phyloP scores from a whole-genome alignment of 2,113 vertebrate species.

The Harpagus bidentatus region DNA sequence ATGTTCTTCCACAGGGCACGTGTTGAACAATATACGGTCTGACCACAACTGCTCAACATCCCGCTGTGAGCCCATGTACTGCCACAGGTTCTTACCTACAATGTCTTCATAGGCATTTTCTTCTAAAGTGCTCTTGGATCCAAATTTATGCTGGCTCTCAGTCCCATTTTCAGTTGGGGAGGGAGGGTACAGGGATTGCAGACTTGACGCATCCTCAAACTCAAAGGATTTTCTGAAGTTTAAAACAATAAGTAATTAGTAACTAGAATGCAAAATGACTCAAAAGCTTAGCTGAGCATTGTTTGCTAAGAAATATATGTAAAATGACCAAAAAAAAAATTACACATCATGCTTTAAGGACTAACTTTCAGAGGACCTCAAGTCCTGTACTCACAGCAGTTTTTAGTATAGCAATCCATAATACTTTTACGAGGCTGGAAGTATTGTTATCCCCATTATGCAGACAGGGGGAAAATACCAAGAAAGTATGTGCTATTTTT shows the following conservation, averaged over 20 bases:
- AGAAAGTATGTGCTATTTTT: neutral
- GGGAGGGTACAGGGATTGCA: conserved; percentile 85
- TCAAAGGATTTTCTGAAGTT: conserved; percentile 88
- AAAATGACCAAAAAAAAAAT: neutral
- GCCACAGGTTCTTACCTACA: conserved; percentile 82
- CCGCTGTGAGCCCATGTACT: neutral
- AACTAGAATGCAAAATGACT: neutral
- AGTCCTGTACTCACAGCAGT: neutral
- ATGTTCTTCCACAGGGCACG: neutral
- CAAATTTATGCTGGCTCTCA: conserved; percentile 81
- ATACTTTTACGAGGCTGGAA: neutral
- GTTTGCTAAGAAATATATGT: neutral
- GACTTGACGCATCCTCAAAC: conserved; percentile 88
- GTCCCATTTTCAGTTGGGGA: conserved; percentile 93
- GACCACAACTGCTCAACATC: neutral
- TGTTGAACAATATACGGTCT: neutral
- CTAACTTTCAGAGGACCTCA: neutral
- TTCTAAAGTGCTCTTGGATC: conserved; percentile 96
- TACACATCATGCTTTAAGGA: neutral
- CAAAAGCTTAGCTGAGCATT: neutral
- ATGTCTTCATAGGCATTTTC: conserved; percentile 99
- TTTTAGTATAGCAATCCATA: neutral
- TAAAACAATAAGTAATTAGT: conserved; percentile 31
- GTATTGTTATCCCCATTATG: neutral
- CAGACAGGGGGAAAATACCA: neutral